Evolutionary conservation across 2,888 invertebrate genomes (phyloP).

Genomic region (Empis stercorea): DNA sequence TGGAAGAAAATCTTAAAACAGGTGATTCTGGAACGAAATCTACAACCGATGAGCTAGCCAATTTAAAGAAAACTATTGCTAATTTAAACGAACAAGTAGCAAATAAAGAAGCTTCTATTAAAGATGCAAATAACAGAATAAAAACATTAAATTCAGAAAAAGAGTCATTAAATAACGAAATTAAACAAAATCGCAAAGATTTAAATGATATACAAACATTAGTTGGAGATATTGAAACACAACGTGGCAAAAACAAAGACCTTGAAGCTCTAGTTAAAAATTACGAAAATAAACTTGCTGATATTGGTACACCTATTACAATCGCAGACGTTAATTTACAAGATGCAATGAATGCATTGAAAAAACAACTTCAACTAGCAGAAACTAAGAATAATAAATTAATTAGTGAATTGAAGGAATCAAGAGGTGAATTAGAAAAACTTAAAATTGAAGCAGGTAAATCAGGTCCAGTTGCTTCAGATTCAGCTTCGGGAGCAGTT

Average conservation of each 20-base stretch:
- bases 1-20: background rate
- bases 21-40: no score
- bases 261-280: conserved; percentile 9
- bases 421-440: background rate
- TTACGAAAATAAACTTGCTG: conserved; percentile 7
- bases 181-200: background rate
- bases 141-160: background rate
- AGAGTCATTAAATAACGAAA: conserved; percentile 1
- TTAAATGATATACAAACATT: conserved; percentile 1
- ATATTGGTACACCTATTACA: conserved; percentile 1
- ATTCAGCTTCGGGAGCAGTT: no score
- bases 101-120: background rate
- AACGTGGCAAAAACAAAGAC: conserved; percentile 15
- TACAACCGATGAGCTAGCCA: no score
- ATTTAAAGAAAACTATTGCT: no score
- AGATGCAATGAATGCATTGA: conserved; percentile 5
- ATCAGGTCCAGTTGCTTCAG: no score
- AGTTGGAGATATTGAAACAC: conserved; percentile 20
- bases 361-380: conserved; percentile 5
- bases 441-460: background rate
- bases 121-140: background rate
- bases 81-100: no score
- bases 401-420: conserved; percentile 1
- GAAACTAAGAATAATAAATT: conserved; percentile 6
- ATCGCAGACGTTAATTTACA: background rate